These are phyloP conservation scores for Napeogenes inachia DNA, from an alignment of 2,888 invertebrate genomes.

Conservation along the genomic window DNA sequence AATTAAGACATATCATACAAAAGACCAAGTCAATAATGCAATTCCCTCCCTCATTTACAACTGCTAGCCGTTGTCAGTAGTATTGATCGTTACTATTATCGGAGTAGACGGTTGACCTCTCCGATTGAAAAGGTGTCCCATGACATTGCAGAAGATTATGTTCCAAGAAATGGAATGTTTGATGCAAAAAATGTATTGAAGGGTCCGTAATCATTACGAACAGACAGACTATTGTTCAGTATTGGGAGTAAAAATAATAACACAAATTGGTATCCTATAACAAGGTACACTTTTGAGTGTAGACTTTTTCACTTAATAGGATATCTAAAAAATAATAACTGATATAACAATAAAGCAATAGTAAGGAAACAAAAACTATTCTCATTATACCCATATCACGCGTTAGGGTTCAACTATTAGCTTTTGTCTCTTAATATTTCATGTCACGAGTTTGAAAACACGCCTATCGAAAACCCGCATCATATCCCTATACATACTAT, in stretches of 20 bases:
- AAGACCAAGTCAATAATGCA: too few species aligned
- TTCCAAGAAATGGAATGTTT: too few species aligned
- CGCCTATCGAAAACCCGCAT: slow-evolving; percentile 15
- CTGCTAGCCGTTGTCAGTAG: not conserved
- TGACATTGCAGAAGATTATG: too few species aligned
- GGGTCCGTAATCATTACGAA: too few species aligned
- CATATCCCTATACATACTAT: slow-evolving; percentile 19
- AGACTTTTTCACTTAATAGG: too few species aligned
- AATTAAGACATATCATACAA: too few species aligned
- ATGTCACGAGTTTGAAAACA: slow-evolving; percentile 21
- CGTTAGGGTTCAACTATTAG: slow-evolving; percentile 17
- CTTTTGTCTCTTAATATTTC: slow-evolving; percentile 18
- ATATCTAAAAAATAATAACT: too few species aligned
- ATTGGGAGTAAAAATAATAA: too few species aligned
- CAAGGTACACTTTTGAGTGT: too few species aligned
- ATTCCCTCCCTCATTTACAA: too few species aligned
- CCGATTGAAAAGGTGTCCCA: not conserved
- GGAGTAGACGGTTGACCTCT: not conserved
- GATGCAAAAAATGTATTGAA: too few species aligned
- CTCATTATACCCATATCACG: slow-evolving; percentile 6
- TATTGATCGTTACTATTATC: slow-evolving; percentile 3
- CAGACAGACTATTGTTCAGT: not conserved
- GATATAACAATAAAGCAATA: not conserved
- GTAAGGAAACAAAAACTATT: not conserved
- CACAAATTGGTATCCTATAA: too few species aligned